Evolutionary conservation across 2,797 vertebrate species (phyloP), one percentile per base, ranked within the genome.

Genomic region (Remorina albescens): DNA sequence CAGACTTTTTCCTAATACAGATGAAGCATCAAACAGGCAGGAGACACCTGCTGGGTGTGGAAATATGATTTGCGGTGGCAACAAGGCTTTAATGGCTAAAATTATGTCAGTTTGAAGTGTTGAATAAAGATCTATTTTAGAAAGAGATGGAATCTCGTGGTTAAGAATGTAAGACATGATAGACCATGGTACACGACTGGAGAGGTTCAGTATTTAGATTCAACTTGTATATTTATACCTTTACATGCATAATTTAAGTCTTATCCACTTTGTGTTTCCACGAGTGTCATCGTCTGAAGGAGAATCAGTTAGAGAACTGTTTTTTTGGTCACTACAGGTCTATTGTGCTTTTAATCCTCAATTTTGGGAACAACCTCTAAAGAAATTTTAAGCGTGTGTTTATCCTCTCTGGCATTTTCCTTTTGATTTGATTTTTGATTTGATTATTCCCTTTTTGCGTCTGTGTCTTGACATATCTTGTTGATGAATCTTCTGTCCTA

Each of bases 1-100:
- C 23, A 61, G 58, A 67, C 58, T 34, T 34, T 39, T 67, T 61
- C 39, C 41, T 54, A 36, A 66, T 23, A 12, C 39, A 55, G 19
- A 41, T n/a, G 26, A 2, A 2, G 10, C 23, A 10, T 51, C 6
- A 28, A 19, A 34, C 37, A 46, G 49, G 15, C 23, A 25, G 30
- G 2, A 53, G 10, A 25, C 47, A 26, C 11, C 49, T 62, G 57
- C 7, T 57, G 39, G 12, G 23, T 6, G 53, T 54, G 21, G n/a
- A 9, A 41, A 8, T 51, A 49, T 26, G 4, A 70, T 64, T 41
- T 41, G 28, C 8, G 12, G 8, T 28, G n/a, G 7, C 16, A 21
- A 36, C 11, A 39, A 36, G 3, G 23, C 21, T 50, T 2, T 25
- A 39, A 28, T 13, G 4, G 13, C 8, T 15, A 13, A 19, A 41